Conservation (phyloP, 1,140 invertebrate genomes). For the Eubasilissa regina region DNA sequence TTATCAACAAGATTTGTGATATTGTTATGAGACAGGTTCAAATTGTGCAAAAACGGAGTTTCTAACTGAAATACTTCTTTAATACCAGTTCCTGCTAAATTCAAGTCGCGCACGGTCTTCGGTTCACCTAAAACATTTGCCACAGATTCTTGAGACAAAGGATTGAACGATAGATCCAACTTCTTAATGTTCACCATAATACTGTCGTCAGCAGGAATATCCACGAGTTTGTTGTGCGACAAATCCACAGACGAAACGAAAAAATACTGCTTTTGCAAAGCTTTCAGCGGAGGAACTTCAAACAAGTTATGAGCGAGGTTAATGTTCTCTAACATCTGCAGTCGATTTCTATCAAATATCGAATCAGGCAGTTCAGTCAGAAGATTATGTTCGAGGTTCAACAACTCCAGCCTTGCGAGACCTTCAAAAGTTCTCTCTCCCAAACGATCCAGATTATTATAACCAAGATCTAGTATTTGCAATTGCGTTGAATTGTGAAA, state of each 20-base stretch:
- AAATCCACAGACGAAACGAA: slow-evolving; percentile 86
- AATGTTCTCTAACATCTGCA: slow-evolving; percentile 88
- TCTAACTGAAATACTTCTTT: slow-evolving; percentile 80
- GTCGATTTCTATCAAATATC: slow-evolving; percentile 85
- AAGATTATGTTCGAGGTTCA: slow-evolving; percentile 84
- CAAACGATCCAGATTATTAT: slow-evolving; percentile 83
- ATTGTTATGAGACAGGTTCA: slow-evolving; percentile 89
- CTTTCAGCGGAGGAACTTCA: slow-evolving; percentile 82
- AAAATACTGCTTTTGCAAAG: slow-evolving; percentile 87
- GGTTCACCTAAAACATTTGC: slow-evolving; percentile 87
- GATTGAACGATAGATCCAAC: slow-evolving; percentile 90
- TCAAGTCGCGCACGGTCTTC: slow-evolving; percentile 87
- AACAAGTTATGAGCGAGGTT: slow-evolving; percentile 86
- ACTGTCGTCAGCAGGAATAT: slow-evolving; percentile 87
- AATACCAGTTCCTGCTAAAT: slow-evolving; percentile 86
- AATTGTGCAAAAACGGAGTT: slow-evolving; percentile 86
- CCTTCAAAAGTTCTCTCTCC: slow-evolving; percentile 89
- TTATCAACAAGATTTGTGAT: slow-evolving; percentile 78
- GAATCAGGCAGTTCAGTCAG: slow-evolving; percentile 83
- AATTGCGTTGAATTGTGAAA: slow-evolving; percentile 93
- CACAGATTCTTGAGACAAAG: slow-evolving; percentile 81
- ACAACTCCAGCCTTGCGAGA: slow-evolving; percentile 80
- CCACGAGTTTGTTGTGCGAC: slow-evolving; percentile 82
- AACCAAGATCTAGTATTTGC: slow-evolving; percentile 83
- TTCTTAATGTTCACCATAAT: slow-evolving; percentile 91